Evolutionary conservation across 2,888 invertebrate genomes (phyloP), one percentile per base, ranked within the genome.

Genomic region (Cenopis cana): DNA sequence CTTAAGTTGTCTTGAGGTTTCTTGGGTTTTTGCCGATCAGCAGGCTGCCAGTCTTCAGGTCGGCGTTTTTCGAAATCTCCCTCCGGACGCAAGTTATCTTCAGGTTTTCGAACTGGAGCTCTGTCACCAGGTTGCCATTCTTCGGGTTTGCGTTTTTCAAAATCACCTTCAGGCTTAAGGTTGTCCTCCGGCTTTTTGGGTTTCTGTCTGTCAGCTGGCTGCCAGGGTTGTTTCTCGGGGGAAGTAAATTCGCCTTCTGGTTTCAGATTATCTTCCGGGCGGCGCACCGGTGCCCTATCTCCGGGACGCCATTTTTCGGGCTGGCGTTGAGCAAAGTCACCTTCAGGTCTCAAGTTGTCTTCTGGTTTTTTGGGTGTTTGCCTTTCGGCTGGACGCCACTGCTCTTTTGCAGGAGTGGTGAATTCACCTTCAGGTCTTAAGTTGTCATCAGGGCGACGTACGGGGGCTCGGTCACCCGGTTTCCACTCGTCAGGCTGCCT

Each of bases 271-370:
- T 95, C 95, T 18, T 85, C 29, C 29, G 29, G 29, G 29, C 29
- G 29, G 29, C 29, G 29, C 29, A 29, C 29, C 5, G 29, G 29
- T 29, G 29, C 29, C 36, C 92, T 84, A 69, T 95, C 95, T n/a
- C 91, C 94, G 5, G 94, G 93, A 0, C 81, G 82, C 76, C 89
- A 94, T 50, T 87, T 82, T 50, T 88, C 86, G n/a, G 66, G 84
- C 81, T 71, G 86, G 79, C 46, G 85, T 65, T 84, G 80, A 69
- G 90, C 85, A 77, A 95, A 94, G 4, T 94, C 91, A 0, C 95
- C 94, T 83, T 94, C 94, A 0, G 94, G 88, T 74, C 86, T 86
- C 1, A 95, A 76, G 78, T 95, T 95, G 76, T 91, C 95, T 76
- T 92, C 85, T 0, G 95, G 95, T 74, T 92, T 95, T 76, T 86